phyloP scores from a whole-genome alignment of 2,797 vertebrate genomes.

The Valencia hispanica region DNA sequence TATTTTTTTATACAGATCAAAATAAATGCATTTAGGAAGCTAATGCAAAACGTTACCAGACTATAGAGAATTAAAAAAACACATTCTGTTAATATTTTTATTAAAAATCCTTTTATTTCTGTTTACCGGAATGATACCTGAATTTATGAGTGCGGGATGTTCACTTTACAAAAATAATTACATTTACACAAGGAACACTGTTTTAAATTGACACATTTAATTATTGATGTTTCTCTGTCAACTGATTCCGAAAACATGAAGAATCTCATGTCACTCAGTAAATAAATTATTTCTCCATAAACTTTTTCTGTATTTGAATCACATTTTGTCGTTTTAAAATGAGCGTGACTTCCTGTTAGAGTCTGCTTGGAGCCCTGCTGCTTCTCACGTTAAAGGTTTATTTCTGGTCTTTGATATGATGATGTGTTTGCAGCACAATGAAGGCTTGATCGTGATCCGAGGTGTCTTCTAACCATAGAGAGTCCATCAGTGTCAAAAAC shows the following conservation, averaged over 20 bases:
- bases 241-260: not conserved
- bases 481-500: conserved; percentile 28
- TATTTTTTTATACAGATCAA: not conserved
- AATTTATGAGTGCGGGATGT: too few relatives aligned
- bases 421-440: not conserved
- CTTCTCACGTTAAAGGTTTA: conserved; percentile 18
- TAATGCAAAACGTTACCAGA: too few relatives aligned
- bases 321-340: not conserved
- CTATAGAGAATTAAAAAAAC: not conserved
- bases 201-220: too few relatives aligned
- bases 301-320: not conserved
- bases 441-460: conserved; percentile 33
- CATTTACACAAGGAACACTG: too few relatives aligned
- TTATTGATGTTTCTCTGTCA: not conserved
- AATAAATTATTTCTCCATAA: not conserved
- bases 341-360: not conserved
- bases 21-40: not conserved
- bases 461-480: conserved; percentile 27
- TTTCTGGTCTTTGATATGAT: conserved; percentile 24
- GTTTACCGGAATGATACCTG: too few relatives aligned
- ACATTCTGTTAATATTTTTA: not conserved
- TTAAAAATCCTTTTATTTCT: too few relatives aligned
- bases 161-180: too few relatives aligned
- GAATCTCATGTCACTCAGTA: not conserved
- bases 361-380: conserved; percentile 11